phyloP scores from a whole-genome alignment of 2,113 vertebrate genomes.

The Odocoileus hemionus region DNA sequence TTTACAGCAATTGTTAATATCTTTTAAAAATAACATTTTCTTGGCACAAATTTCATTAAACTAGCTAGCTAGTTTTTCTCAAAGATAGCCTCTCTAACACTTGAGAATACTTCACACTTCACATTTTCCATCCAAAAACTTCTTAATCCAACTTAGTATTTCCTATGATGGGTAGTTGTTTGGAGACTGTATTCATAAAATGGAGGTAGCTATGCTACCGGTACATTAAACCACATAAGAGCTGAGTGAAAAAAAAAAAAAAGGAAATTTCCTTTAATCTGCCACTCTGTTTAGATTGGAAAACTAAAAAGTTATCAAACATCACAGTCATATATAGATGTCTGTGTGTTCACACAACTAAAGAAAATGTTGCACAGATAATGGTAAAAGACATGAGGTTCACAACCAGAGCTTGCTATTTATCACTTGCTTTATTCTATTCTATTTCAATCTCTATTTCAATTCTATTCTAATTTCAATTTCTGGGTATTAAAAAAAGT shows the following conservation, averaged over 20 bases:
- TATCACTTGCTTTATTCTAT: neutral
- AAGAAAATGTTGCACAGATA: neutral
- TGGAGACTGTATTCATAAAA: neutral
- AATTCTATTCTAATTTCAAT: neutral
- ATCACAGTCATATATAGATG: neutral
- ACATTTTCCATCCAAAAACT: neutral
- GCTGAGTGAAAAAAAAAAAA: neutral
- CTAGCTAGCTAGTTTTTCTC: neutral
- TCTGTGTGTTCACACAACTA: neutral
- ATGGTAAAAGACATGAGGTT: neutral
- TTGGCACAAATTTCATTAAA: neutral
- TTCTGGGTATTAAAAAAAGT: neutral
- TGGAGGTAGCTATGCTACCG: neutral
- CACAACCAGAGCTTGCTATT: neutral
- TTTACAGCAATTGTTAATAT: neutral
- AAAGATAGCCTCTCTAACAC: neutral
- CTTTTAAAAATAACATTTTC: slow-evolving; percentile 32
- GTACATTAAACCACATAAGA: neutral
- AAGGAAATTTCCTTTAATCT: neutral
- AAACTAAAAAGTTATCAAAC: neutral
- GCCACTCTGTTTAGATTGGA: neutral
- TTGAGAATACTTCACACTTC: neutral
- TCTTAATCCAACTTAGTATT: slow-evolving; percentile 17
- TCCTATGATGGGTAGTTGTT: neutral
- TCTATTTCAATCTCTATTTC: neutral